Conservation (phyloP, 1,140 invertebrate species). For the Caenorhabditis tropicalis region DNA sequence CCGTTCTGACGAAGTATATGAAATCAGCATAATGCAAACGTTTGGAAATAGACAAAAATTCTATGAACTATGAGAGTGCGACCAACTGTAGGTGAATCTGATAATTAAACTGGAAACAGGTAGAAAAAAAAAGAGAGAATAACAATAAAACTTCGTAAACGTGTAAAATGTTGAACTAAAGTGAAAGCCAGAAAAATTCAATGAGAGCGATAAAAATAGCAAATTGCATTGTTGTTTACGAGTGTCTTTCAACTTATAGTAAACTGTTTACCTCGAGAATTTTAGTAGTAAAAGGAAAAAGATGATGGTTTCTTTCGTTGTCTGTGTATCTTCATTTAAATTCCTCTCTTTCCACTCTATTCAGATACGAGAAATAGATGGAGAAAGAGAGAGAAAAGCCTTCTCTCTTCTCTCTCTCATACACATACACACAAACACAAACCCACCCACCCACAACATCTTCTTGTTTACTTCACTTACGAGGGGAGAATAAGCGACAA, state of each 20-base stretch:
- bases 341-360: neutral
- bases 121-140: neutral
- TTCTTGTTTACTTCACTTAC: constrained; percentile 11
- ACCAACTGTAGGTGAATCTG: too few species aligned
- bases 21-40: too few species aligned
- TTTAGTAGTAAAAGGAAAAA: neutral
- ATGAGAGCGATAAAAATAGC: neutral
- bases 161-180: too few species aligned
- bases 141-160: constrained; percentile 30
- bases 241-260: neutral
- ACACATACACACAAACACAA: neutral
- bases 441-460: neutral
- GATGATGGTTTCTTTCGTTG: neutral
- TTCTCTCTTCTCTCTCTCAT: too few species aligned
- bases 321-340: constrained; percentile 12
- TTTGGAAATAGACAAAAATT: neutral
- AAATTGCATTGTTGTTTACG: neutral
- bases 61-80: too few species aligned
- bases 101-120: neutral
- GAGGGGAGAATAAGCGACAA: neutral
- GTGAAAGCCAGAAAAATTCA: neutral
- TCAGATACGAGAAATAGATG: constrained; percentile 1
- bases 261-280: neutral
- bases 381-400: too few species aligned
- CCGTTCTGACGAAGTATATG: too few species aligned